Evolutionary conservation across 2,888 invertebrate genomes (phyloP), one percentile per base, ranked within the genome.

Genomic region (Chymomyza amoena): DNA sequence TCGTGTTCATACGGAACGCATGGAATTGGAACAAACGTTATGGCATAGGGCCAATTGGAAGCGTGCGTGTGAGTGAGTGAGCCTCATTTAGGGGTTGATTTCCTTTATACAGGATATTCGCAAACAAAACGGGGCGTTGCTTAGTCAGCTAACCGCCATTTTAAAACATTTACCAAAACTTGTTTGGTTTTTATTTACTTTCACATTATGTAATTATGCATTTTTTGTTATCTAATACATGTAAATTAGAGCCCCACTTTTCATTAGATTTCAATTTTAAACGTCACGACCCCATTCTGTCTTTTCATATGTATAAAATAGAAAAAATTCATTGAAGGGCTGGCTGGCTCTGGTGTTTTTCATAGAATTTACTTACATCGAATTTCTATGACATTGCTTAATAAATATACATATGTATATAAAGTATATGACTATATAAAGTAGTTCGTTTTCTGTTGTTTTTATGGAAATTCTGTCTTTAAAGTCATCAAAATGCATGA

Each of bases 121-220:
- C 16, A 60, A 64, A 66, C 18, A 56, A 54, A 75, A 45, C 2
- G 10, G 81, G 84, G 79, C 81, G 83, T 81, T 65, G 70, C 75
- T 67, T 71, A 61, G 64, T 45, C 67, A 65, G n/a, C 18, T 60
- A 62, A 71, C 61, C 86, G 89, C 89, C 89, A 90, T 90, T 89
- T 90, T 90, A 74, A 68, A 66, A 25, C n/a, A 28, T 65, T 50
- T 59, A 9, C 39, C 15, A 20, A 10, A 15, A 15, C 50, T 28
- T 32, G 32, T 28, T 13, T 52, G 51, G 36, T n/a, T 28, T 64
- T 65, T 59, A 25, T 57, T 64, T 39, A 32, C 56, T 64, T 18
- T 32, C 9, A 32, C 36, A 6, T 15, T 10, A 50, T 61, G 16
- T 45, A 15, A 28, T 25, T 57, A 32, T 59, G 20, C 20, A 25